A percentile compares a stretch with the other conserved stretches of the same genome.
Conservation (phyloP, 2,888 invertebrate genomes). For the Nipponacmea schrenckii region DNA sequence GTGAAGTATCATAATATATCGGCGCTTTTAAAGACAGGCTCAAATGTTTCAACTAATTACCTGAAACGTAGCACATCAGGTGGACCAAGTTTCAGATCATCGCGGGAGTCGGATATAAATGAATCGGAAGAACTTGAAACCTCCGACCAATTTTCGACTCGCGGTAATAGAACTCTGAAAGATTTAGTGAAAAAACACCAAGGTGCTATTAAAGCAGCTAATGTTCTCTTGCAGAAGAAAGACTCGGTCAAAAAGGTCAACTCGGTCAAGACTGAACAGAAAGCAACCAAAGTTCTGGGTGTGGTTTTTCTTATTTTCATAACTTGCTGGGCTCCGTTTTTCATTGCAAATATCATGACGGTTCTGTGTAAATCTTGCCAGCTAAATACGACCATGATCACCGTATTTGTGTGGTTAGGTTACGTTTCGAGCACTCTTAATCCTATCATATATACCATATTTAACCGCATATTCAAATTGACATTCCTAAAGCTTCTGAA, state of each 20-base stretch:
- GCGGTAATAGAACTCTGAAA: conserved; percentile 38
- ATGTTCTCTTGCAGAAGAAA: conserved; percentile 54
- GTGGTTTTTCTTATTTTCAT: conserved; percentile 66
- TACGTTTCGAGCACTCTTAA: conserved; percentile 66
- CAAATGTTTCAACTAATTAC: not conserved
- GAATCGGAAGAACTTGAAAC: not conserved
- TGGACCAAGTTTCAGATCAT: conserved; percentile 29
- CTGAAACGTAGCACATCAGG: conserved; percentile 30
- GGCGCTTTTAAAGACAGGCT: conserved; percentile 5
- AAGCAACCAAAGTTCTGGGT: conserved; percentile 85
- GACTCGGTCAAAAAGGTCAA: conserved; percentile 34
- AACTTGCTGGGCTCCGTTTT: conserved; percentile 67
- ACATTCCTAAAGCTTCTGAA: conserved; percentile 62
- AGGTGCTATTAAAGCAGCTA: conserved; percentile 59
- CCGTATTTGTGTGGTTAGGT: conserved; percentile 66
- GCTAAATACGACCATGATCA: conserved; percentile 70
- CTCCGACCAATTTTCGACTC: not conserved
- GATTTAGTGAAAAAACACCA: conserved; percentile 59
- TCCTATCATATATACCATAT: conserved; percentile 69
- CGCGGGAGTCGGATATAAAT: not conserved
- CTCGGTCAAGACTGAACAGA: conserved; percentile 86
- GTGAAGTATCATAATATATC: not conserved
- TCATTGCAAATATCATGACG: conserved; percentile 61
- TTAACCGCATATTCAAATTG: conserved; percentile 65
- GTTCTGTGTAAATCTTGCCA: conserved; percentile 80